These are phyloP conservation scores for Ramphastos sulfuratus DNA, from an alignment of 2,113 vertebrate species.

Conservation along the genomic window DNA sequence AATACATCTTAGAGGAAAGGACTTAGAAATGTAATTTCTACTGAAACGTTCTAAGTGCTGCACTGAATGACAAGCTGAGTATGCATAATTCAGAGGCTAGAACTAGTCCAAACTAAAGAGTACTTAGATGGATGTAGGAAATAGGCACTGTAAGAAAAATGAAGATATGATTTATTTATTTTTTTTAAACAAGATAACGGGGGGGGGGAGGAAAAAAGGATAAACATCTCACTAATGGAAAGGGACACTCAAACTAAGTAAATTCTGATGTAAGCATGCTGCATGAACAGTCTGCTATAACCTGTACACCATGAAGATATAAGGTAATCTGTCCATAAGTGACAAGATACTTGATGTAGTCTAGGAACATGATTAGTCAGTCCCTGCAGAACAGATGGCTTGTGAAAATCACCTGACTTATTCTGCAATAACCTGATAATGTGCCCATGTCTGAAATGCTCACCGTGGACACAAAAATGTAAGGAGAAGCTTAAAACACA, in stretches of 20 bases:
- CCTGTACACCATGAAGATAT: neutral
- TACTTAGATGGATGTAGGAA: neutral
- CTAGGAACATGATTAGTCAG: neutral
- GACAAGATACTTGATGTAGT: neutral
- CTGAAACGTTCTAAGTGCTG: conserved; percentile 3
- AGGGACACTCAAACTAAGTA: neutral
- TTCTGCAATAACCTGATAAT: neutral
- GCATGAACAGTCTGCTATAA: neutral
- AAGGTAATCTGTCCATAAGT: neutral
- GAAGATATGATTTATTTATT: neutral
- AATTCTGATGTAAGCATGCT: neutral
- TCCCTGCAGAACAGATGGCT: neutral
- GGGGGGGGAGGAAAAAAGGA: neutral
- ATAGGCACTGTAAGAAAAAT: neutral
- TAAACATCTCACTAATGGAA: neutral
- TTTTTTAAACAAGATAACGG: neutral
- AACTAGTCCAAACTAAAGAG: neutral
- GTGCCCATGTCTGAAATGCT: neutral
- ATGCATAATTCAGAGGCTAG: neutral
- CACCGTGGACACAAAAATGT: neutral
- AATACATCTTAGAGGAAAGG: conserved; percentile 14
- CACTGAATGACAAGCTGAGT: conserved; percentile 19
- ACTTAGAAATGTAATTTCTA: conserved; percentile 29
- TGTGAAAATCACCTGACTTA: neutral
- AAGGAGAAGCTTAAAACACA: neutral